Base-by-base conservation (phyloP, 2,888 invertebrate genomes). In the Podabrus alpinus region DNA sequence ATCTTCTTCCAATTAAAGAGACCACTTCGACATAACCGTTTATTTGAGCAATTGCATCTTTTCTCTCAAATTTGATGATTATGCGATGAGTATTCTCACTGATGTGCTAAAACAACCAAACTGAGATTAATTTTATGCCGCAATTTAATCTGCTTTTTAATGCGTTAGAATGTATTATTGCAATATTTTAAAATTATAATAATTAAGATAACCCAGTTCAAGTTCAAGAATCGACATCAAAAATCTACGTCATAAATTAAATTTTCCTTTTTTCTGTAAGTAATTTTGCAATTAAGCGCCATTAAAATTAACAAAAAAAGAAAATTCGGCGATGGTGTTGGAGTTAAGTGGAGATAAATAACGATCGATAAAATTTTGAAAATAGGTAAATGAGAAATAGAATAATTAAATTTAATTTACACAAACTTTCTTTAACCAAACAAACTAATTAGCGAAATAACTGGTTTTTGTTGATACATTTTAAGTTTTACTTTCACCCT, bases 1-100 rank as follows among this genome's bases (percentile, higher is more conserved):
- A 13, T 29, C 1, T n/a, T 45, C n/a, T 45, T 45, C n/a, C 45
- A 45, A 45, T 45, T 5, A 45, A 15, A 17, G 61, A 66, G 15
- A 45, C 24, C 24, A 71, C 71, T 59, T 59, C 24, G 15, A 71
- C 66, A 71, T 59, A 71, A 25, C 66, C 59, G 66, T 66, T 71
- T 71, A 71, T 71, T 71, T 66, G 66, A 25, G 66, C 66, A 66
- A 71, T 66, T 66, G 66, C 71, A 67, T 59, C 9, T 60, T 66
- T 9, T 64, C 13, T 45, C 45, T n/a, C n/a, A 45, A 45, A 45
- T 45, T n/a, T 13, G 45, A 45, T 45, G n/a, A 45, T n/a, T 1
- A 5, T 13, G 3, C 13, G 9, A 24, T 9, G 2, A 19, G 9
- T 25, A 25, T 25, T 25, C 11, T 25, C 25, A 24, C 24, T 24